Conservation (phyloP, 2,113 vertebrate species). For the Podilymbus podiceps region DNA sequence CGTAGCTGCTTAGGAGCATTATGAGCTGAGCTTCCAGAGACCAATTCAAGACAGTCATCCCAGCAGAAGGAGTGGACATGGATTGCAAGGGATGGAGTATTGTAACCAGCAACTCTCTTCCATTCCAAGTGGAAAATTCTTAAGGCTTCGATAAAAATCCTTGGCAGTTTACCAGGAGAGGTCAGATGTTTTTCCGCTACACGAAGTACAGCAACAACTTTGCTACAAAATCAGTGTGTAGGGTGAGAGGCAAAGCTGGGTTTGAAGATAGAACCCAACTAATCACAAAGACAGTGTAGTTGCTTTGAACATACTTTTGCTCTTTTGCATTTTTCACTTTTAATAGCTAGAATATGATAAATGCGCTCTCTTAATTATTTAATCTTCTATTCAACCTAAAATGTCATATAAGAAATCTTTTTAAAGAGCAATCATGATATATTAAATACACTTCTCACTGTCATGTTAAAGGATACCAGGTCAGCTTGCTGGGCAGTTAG, state of each 20-base stretch:
- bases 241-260: not conserved
- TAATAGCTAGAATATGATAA: not conserved
- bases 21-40: not conserved
- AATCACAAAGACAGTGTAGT: not conserved
- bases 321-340: not conserved
- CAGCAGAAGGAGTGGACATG: not conserved
- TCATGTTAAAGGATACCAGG: not conserved
- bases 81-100: not conserved
- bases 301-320: not conserved
- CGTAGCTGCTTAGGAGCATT: not conserved
- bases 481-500: not conserved
- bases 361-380: not conserved
- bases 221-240: not conserved
- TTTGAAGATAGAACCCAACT: not conserved
- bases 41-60: not conserved
- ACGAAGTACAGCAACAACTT: not conserved
- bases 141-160: not conserved
- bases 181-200: not conserved
- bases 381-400: not conserved
- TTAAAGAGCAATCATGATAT: not conserved
- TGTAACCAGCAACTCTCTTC: not conserved
- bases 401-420: not conserved
- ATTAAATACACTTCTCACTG: not conserved
- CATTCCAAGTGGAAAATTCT: not conserved
- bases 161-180: not conserved